These are phyloP conservation scores for Chelonus formosanus DNA, from an alignment of 2,888 invertebrate species.

Conservation along the genomic window DNA sequence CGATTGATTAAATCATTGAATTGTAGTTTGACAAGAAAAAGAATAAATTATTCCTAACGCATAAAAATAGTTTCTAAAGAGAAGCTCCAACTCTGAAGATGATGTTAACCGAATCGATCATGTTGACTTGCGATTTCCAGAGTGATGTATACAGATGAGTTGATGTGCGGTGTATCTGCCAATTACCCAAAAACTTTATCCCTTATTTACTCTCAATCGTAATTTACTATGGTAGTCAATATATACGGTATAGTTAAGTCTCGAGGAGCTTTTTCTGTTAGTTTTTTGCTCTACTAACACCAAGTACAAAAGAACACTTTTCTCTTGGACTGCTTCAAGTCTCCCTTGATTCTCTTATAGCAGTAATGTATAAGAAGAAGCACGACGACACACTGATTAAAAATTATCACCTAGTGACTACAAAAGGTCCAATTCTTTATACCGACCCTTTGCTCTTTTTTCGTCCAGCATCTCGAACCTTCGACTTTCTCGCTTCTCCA, in stretches of 20 bases:
- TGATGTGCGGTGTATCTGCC: slow-evolving; percentile 36
- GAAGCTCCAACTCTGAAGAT: no score
- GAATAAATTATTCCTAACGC: neutral
- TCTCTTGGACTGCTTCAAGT: neutral
- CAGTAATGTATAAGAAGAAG: no score
- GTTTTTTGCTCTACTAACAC: neutral
- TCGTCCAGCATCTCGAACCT: slow-evolving; percentile 18
- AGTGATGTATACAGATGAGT: no score
- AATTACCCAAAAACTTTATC: slow-evolving; percentile 57
- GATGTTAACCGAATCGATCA: no score
- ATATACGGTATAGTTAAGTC: slow-evolving; percentile 35
- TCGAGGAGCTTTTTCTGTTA: slow-evolving; percentile 28
- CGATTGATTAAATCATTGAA: no score
- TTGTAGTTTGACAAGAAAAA: no score
- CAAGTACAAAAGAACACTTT: slow-evolving; percentile 25
- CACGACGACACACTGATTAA: slow-evolving; percentile 58
- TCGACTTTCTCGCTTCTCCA: slow-evolving; percentile 13
- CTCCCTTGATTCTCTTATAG: neutral
- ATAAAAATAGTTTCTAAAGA: no score
- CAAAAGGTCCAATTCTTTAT: slow-evolving; percentile 49
- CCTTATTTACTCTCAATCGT: slow-evolving; percentile 36
- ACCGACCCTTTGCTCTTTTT: slow-evolving; percentile 18
- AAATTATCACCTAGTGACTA: slow-evolving; percentile 60
- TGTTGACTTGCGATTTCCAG: no score
- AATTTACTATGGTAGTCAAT: no score